Conservation (phyloP, 1,140 invertebrate genomes). For the Macrosteles quadrilineatus region DNA sequence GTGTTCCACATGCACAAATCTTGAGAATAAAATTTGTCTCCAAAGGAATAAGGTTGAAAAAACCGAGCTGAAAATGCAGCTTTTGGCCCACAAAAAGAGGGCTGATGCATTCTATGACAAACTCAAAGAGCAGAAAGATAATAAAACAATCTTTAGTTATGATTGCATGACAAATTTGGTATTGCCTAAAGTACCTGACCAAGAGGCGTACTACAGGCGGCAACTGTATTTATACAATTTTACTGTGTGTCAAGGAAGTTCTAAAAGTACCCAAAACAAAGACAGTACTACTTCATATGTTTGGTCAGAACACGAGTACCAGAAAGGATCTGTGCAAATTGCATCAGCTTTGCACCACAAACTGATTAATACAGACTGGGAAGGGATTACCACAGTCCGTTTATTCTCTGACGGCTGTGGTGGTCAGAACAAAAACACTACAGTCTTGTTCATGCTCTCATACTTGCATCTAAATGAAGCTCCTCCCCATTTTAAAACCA, state of each 20-base stretch:
- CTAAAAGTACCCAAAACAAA: constrained; percentile 9
- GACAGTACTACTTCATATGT: constrained; percentile 25
- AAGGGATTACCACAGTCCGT: constrained; percentile 27
- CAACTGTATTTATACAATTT: constrained; percentile 37
- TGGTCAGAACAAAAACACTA: constrained; percentile 35
- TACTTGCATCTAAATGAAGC: constrained; percentile 39
- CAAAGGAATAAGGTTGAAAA: constrained; percentile 6
- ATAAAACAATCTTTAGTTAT: constrained; percentile 20
- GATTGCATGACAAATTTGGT: constrained; percentile 36
- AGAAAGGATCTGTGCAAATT: constrained; percentile 28
- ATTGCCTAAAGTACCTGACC: constrained; percentile 35
- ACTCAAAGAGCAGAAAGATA: constrained; percentile 10
- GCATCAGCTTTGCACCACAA: constrained; percentile 34
- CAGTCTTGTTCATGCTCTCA: constrained; percentile 36
- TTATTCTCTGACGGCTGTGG: constrained; percentile 29
- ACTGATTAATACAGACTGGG: constrained; percentile 28
- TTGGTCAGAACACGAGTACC: constrained; percentile 31
- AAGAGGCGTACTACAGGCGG: constrained; percentile 34
- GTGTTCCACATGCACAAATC: constrained; percentile 18
- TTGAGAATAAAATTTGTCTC: constrained; percentile 14
- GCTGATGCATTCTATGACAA: constrained; percentile 3
- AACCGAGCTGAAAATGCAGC: background rate
- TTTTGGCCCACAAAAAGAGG: constrained; percentile 17
- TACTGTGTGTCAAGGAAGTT: constrained; percentile 30
- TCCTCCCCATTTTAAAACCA: constrained; percentile 35